Evolutionary conservation across 1,140 invertebrate species (phyloP).

Genomic region (Atta cephalotes): DNA sequence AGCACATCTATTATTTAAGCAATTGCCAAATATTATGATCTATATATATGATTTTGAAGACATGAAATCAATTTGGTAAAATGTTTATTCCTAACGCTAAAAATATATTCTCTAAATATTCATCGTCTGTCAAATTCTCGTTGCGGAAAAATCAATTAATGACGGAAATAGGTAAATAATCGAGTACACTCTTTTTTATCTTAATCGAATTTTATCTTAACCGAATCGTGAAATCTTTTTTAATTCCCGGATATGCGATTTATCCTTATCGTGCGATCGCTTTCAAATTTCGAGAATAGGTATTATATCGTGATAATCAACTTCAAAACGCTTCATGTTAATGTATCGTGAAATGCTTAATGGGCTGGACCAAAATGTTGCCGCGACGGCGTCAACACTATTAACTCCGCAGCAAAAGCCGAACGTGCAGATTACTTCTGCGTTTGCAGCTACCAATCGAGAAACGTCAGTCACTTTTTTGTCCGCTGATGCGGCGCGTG

Average conservation of each 20-base stretch:
- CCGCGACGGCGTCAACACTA: constrained; percentile 53
- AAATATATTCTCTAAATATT: neutral
- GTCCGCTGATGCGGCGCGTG: constrained; percentile 53
- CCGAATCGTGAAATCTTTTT: constrained; percentile 13
- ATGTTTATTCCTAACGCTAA: neutral
- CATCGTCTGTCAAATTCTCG: neutral
- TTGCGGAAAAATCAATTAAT: constrained; percentile 1
- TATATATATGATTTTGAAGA: too few species aligned
- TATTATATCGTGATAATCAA: constrained; percentile 26
- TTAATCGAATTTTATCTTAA: neutral
- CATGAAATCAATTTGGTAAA: neutral
- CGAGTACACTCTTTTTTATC: neutral
- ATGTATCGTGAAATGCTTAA: constrained; percentile 58
- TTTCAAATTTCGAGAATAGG: constrained; percentile 39
- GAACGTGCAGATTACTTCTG: constrained; percentile 59
- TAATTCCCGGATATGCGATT: neutral
- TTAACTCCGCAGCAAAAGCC: constrained; percentile 52
- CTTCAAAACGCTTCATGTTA: constrained; percentile 46
- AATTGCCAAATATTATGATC: too few species aligned
- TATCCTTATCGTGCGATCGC: neutral
- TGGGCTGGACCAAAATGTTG: constrained; percentile 41
- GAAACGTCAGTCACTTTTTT: constrained; percentile 65
- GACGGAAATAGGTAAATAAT: neutral
- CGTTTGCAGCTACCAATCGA: constrained; percentile 59
- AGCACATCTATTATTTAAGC: neutral